Percentiles rank a stretch among this genome's conserved stretches.
phyloP scores from a whole-genome alignment of 2,888 invertebrate genomes.

The Archips crataeganus region DNA sequence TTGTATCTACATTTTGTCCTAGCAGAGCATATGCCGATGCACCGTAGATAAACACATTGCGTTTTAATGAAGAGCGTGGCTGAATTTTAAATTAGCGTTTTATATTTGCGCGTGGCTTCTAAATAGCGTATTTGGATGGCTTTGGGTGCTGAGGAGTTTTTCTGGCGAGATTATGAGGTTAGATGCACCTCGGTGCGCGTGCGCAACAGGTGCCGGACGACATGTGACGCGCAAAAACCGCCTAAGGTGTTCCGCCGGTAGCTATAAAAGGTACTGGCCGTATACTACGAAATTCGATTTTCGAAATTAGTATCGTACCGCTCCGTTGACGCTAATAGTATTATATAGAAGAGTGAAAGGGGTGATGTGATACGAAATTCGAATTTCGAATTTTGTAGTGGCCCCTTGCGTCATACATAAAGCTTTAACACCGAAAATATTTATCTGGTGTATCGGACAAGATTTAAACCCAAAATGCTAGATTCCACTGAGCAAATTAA shows the following conservation, averaged over 20 bases:
- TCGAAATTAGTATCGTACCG: too few relatives aligned
- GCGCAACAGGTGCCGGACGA: slow-evolving; percentile 69
- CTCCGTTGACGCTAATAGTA: too few relatives aligned
- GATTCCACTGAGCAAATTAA: too few relatives aligned
- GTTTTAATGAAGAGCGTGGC: slow-evolving; percentile 14
- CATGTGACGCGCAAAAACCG: slow-evolving; percentile 68
- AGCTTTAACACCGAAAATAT: too few relatives aligned
- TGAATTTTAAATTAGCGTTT: slow-evolving; percentile 12
- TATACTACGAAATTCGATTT: too few relatives aligned
- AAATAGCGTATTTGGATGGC: slow-evolving; percentile 19
- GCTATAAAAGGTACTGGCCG: slow-evolving; percentile 3
- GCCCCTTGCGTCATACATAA: too few relatives aligned
- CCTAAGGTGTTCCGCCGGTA: slow-evolving; percentile 43
- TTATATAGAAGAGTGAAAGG: too few relatives aligned
- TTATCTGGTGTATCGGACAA: too few relatives aligned
- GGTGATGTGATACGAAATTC: too few relatives aligned
- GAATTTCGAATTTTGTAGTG: too few relatives aligned
- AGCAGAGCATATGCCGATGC: slow-evolving; percentile 26
- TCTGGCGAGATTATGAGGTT: slow-evolving; percentile 32
- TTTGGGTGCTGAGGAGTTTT: slow-evolving; percentile 15
- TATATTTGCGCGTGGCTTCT: slow-evolving; percentile 17
- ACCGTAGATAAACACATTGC: slow-evolving; percentile 30
- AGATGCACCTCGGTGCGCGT: slow-evolving; percentile 50
- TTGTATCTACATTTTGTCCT: slow-evolving; percentile 12
- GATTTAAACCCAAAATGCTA: too few relatives aligned